These are phyloP conservation scores for Myiothlypis chrysogaster DNA, from an alignment of 2,797 vertebrate genomes.

Conservation along the genomic window DNA sequence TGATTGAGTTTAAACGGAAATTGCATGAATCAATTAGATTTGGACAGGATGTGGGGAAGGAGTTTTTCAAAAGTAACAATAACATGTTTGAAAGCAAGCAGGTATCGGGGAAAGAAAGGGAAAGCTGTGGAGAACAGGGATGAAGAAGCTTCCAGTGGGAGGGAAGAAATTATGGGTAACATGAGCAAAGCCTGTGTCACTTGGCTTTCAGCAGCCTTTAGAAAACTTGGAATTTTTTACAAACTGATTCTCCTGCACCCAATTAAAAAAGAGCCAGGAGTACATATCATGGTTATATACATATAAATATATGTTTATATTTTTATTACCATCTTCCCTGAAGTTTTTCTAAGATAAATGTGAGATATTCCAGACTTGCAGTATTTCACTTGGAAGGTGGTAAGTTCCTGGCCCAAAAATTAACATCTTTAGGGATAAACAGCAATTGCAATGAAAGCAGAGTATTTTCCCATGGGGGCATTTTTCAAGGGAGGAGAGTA, in stretches of 20 bases:
- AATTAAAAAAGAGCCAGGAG: fast-evolving
- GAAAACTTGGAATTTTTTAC: neutral
- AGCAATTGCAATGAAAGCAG: neutral
- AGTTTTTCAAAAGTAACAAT: neutral
- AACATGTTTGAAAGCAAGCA: neutral
- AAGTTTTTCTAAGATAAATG: neutral
- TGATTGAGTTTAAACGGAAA: neutral
- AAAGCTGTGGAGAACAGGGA: neutral
- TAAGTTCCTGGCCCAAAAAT: neutral
- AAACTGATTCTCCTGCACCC: neutral
- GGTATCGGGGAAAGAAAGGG: neutral
- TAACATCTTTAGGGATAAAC: neutral
- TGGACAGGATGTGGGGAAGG: neutral
- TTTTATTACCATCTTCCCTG: neutral
- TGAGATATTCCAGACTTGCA: neutral
- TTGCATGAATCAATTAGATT: neutral
- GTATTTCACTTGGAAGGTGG: neutral
- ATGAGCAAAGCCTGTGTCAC: neutral
- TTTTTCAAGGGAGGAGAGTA: neutral
- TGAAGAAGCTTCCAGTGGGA: neutral
- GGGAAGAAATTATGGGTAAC: neutral
- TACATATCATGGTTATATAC: neutral
- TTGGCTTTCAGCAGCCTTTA: neutral
- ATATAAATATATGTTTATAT: neutral
- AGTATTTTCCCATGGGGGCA: neutral